A percentile compares a stretch with the other conserved stretches of the same genome.
These are phyloP conservation scores for Molossus molossus DNA, from an alignment of 2,797 vertebrate species.

Conservation along the genomic window DNA sequence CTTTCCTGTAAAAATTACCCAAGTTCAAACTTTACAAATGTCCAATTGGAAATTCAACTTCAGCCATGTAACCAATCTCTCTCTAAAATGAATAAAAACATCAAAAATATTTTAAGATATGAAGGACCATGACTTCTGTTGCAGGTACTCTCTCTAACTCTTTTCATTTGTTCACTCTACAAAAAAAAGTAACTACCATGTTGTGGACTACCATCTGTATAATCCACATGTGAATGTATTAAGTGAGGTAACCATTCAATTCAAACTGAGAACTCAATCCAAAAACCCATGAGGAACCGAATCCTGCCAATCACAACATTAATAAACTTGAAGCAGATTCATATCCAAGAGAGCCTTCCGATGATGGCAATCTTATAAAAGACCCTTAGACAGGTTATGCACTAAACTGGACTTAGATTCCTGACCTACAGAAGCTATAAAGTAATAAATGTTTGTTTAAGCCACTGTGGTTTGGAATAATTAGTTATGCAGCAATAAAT, in stretches of 20 bases:
- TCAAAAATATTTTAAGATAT: neutral
- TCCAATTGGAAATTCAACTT: neutral
- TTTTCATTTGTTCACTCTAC: neutral
- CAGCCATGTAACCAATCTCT: neutral
- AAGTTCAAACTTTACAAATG: neutral
- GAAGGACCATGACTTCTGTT: neutral
- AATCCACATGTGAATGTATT: neutral
- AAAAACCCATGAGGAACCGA: neutral
- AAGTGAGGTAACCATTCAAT: neutral
- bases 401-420: neutral
- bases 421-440: neutral
- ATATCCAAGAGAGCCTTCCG: neutral
- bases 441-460: neutral
- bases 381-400: neutral
- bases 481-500: neutral
- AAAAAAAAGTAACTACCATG: neutral
- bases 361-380: neutral
- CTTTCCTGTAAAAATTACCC: neutral
- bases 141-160: neutral
- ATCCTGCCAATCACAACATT: neutral
- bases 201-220: neutral
- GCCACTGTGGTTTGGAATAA: neutral
- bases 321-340: neutral
- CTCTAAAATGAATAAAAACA: neutral
- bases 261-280: neutral